Base-by-base conservation (phyloP, 2,113 vertebrate genomes). In the Haemorhous mexicanus region DNA sequence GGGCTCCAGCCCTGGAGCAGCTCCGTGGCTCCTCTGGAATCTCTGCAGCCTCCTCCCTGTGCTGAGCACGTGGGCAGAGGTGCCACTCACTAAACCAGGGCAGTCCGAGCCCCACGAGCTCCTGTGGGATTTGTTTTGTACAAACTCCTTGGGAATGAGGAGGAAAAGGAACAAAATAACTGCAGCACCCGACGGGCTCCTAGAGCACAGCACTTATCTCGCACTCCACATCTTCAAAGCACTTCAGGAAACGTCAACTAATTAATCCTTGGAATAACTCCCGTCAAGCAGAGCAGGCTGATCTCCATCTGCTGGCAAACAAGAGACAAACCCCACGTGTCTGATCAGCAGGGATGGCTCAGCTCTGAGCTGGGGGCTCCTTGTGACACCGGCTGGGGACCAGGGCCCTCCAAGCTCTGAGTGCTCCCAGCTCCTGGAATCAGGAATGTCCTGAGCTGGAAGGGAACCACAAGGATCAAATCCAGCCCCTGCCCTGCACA, bases 341-440 rank as follows among this genome's bases (percentile, higher is more conserved):
- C 8, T 9, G 52, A 15, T 33, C 16, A 0, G 1, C 26, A n/a
- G 3, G 44, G 46, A 33, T 2, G 47, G 52, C 19, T 53, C 56
- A 17, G 10, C 24, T 53, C 61, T 0, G 14, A 21, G 89, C 59
- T 37, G 88, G 6, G 7, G 79, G 43, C 10, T 0, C 12, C 0
- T 0, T 0, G 32, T 13, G 10, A 2, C 46, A 4, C 2, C 3
- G 16, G 3, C 10, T 1, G 7, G 46, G 62, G 6, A 19, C 11
- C 77, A 26, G 73, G 58, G 7, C 12, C 5, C 12, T 4, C 37
- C 10, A 8, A 1, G 13, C 46, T 10, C 5, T 7, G 26, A 21
- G 7, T 12, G 59, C 47, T 33, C 27, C 1, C 2, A 6, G 61
- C 47, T 26, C 35, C 0, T 0, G 4, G 47, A 27, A 55, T 6